Conservation (phyloP, 2,888 invertebrate genomes). For the Synergus japonicus region DNA sequence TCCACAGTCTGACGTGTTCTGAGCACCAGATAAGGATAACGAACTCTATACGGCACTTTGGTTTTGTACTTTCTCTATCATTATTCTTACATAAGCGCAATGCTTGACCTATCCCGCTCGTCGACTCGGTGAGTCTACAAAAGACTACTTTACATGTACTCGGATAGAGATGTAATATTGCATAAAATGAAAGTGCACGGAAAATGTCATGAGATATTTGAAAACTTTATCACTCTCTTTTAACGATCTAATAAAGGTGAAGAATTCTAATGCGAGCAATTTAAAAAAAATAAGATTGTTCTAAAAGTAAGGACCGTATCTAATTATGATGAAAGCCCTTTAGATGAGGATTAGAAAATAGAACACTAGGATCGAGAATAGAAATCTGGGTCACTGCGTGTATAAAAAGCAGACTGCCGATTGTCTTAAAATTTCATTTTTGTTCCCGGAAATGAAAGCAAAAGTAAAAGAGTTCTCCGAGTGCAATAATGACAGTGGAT, state of each 20-base stretch:
- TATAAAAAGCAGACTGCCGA: not conserved
- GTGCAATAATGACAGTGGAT: constrained; percentile 4
- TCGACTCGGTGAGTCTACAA: constrained; percentile 42
- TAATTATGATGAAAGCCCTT: not conserved
- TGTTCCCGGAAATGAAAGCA: constrained; percentile 8
- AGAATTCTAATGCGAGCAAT: not conserved
- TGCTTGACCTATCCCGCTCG: constrained; percentile 50
- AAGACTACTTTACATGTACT: not conserved
- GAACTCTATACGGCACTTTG: constrained; percentile 36
- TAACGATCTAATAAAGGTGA: not conserved
- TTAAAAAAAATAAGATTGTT: no score
- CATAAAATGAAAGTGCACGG: constrained; percentile 5
- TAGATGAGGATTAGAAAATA: not conserved
- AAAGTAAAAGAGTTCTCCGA: constrained; percentile 12
- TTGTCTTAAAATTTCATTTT: not conserved
- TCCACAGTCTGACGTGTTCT: constrained; percentile 23
- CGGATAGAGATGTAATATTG: constrained; percentile 24
- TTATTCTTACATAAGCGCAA: constrained; percentile 52
- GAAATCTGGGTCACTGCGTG: not conserved
- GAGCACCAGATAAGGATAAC: constrained; percentile 42
- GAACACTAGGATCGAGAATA: not conserved
- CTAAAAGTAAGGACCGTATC: not conserved
- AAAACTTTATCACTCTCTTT: not conserved
- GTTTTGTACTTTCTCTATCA: constrained; percentile 53
- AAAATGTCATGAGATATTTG: constrained; percentile 22